Evolutionary conservation across 2,888 invertebrate genomes (phyloP).

Genomic region (Lysandra coridon): DNA sequence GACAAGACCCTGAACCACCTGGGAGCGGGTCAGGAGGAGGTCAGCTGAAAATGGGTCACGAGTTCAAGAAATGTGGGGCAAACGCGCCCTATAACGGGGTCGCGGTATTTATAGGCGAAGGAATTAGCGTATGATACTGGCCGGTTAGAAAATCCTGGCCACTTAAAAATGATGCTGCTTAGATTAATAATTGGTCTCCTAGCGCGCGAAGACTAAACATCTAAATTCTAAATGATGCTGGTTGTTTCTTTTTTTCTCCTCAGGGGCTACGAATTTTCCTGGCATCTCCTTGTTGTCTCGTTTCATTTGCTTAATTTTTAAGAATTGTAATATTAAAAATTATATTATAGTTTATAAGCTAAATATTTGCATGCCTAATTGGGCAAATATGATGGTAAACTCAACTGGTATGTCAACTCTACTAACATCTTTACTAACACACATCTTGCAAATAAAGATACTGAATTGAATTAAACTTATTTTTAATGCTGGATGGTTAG

Average conservation of each 20-base stretch:
- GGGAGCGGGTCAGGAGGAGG: slow-evolving; percentile 26
- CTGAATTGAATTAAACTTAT: not conserved
- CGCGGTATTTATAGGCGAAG: slow-evolving; percentile 1
- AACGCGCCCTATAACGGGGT: slow-evolving; percentile 20
- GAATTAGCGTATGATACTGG: not conserved
- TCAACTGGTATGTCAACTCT: too few species aligned
- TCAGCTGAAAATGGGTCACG: slow-evolving; percentile 24
- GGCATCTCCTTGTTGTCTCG: not conserved
- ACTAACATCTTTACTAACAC: too few species aligned
- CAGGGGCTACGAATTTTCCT: not conserved
- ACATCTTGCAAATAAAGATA: too few species aligned
- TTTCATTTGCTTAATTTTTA: too few species aligned
- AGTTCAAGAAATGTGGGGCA: slow-evolving; percentile 28
- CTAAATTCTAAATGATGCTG: too few species aligned
- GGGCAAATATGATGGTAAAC: too few species aligned
- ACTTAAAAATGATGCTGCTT: not conserved
- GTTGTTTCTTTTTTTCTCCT: not conserved
- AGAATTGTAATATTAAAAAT: too few species aligned
- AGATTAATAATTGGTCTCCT: not conserved
- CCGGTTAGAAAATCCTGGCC: not conserved
- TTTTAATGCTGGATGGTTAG: not conserved
- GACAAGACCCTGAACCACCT: slow-evolving; percentile 24
- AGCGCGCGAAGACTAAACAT: too few species aligned
- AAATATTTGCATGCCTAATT: too few species aligned
- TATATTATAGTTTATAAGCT: too few species aligned